These are phyloP conservation scores for Caracal caracal DNA, from an alignment of 2,113 vertebrate genomes.

Conservation along the genomic window DNA sequence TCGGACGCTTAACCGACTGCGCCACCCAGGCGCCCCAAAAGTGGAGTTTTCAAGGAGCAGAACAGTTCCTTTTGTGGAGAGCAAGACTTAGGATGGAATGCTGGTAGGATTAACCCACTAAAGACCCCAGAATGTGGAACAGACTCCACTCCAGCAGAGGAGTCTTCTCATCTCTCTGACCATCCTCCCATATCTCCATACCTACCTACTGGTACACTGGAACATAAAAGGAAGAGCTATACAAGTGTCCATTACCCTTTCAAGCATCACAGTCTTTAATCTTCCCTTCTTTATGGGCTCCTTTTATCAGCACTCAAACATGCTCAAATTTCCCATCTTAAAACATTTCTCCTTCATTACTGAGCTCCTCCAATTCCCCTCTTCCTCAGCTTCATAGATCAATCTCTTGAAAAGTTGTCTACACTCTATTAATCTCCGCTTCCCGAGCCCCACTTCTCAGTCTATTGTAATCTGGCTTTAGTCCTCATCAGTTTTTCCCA, in stretches of 20 bases:
- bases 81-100: neutral
- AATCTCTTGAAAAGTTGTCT: neutral
- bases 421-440: neutral
- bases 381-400: neutral
- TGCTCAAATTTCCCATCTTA: neutral
- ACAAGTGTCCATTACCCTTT: neutral
- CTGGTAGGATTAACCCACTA: neutral
- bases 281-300: neutral
- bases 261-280: neutral
- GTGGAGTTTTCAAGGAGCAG: neutral
- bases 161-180: neutral
- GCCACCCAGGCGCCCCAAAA: too few species aligned
- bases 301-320: neutral
- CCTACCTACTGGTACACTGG: accelerated
- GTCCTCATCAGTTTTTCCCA: neutral
- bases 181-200: neutral
- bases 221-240: neutral
- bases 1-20: too few species aligned
- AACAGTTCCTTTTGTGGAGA: neutral
- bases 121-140: neutral
- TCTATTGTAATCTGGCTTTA: neutral
- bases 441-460: neutral
- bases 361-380: neutral
- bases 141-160: too few species aligned
- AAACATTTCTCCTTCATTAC: neutral